These are phyloP conservation scores for Diachasmimorpha longicaudata DNA, from an alignment of 1,140 invertebrate species.

Conservation along the genomic window DNA sequence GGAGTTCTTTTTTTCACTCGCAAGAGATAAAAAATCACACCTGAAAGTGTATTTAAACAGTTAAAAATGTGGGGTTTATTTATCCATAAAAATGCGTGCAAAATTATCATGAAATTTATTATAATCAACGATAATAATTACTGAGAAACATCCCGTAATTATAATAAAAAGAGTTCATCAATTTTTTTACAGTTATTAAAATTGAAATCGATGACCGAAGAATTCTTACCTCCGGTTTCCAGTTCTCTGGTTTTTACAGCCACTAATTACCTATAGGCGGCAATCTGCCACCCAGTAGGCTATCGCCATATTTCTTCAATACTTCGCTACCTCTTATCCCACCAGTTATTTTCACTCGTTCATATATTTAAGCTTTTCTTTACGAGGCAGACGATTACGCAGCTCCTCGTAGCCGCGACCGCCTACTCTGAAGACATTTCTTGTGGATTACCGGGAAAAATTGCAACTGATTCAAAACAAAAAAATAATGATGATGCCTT, in stretches of 20 bases:
- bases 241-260: constrained; percentile 2
- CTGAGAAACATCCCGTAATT: not conserved
- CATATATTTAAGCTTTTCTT: not conserved
- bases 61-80: no score
- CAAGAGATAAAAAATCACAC: no score
- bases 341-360: not conserved
- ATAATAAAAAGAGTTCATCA: not conserved
- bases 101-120: not conserved
- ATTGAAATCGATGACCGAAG: constrained; percentile 4
- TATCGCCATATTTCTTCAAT: not conserved
- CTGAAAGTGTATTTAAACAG: no score
- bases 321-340: not conserved
- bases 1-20: no score
- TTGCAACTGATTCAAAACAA: not conserved
- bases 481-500: not conserved
- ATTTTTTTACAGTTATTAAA: not conserved
- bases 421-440: not conserved
- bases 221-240: not conserved
- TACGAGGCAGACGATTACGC: constrained; percentile 3
- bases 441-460: not conserved
- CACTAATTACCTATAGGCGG: not conserved
- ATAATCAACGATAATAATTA: not conserved
- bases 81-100: not conserved
- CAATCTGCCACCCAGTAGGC: not conserved
- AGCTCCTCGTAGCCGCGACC: not conserved